Conservation (phyloP, 2,113 vertebrate species). For the Clarias magur region DNA sequence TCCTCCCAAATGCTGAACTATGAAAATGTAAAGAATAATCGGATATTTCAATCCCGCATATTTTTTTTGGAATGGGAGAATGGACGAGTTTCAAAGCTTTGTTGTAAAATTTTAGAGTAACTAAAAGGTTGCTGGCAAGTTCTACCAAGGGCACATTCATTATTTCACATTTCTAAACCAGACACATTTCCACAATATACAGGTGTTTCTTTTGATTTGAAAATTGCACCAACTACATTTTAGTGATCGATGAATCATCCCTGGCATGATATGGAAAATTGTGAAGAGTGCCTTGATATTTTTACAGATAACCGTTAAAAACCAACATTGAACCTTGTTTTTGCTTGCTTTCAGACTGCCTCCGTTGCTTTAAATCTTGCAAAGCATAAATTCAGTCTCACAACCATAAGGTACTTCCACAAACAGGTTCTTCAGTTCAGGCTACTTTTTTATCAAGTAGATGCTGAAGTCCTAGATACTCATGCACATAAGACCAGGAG, state of each 20-base stretch:
- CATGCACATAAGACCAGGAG: background rate
- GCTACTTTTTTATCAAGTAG: background rate
- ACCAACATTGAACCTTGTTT: background rate
- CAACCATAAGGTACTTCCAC: background rate
- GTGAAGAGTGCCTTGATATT: background rate
- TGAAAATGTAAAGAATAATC: background rate
- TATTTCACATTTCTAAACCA: background rate
- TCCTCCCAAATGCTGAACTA: background rate
- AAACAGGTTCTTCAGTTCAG: background rate
- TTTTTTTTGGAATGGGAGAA: background rate
- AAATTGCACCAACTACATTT: background rate
- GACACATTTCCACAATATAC: background rate
- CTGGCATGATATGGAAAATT: background rate
- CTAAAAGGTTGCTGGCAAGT: background rate
- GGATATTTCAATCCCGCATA: background rate
- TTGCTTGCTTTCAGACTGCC: background rate
- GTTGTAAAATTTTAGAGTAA: background rate
- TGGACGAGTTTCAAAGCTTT: background rate
- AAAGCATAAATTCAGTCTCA: background rate
- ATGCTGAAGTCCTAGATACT: background rate
- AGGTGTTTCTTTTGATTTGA: background rate
- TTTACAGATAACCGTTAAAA: background rate
- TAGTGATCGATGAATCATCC: background rate
- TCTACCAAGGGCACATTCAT: background rate
- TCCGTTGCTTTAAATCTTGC: background rate